Evolutionary conservation across 2,113 vertebrate genomes (phyloP).

Genomic region (Malaclemys terrapin): DNA sequence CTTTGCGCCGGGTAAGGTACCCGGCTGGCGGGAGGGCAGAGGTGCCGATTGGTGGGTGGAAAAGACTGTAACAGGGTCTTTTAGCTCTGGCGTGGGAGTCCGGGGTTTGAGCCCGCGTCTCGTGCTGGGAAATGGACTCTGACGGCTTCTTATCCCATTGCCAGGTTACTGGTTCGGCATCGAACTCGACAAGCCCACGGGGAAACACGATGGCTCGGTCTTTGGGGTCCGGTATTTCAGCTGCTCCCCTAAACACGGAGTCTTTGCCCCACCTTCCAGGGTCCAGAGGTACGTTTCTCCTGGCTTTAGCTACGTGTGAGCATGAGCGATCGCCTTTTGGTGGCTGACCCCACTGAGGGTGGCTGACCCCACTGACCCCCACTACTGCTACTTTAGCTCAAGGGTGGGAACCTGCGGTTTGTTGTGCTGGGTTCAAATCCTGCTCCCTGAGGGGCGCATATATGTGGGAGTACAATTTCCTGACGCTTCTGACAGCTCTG

Average conservation of each 20-base stretch:
- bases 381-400: too few relatives aligned
- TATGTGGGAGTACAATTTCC: not conserved
- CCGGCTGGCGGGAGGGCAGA: not conserved
- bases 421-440: not conserved
- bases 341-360: not conserved
- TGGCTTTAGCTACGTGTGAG: not conserved
- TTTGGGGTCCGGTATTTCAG: constrained; percentile 93
- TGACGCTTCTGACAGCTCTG: not conserved
- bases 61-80: not conserved
- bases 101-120: not conserved
- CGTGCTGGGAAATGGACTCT: not conserved
- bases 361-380: not conserved
- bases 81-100: not conserved
- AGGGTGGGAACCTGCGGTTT: not conserved
- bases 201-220: constrained; percentile 92
- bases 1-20: constrained; percentile 87
- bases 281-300: constrained; percentile 86
- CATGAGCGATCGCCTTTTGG: not conserved
- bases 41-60: not conserved
- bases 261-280: constrained; percentile 92
- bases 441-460: not conserved
- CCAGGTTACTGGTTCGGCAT: constrained; percentile 93
- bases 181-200: constrained; percentile 89
- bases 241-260: constrained; percentile 89
- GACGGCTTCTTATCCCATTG: not conserved